These are phyloP conservation scores for Drosophila punjabiensis DNA, from an alignment of 1,140 invertebrate species.

Conservation along the genomic window DNA sequence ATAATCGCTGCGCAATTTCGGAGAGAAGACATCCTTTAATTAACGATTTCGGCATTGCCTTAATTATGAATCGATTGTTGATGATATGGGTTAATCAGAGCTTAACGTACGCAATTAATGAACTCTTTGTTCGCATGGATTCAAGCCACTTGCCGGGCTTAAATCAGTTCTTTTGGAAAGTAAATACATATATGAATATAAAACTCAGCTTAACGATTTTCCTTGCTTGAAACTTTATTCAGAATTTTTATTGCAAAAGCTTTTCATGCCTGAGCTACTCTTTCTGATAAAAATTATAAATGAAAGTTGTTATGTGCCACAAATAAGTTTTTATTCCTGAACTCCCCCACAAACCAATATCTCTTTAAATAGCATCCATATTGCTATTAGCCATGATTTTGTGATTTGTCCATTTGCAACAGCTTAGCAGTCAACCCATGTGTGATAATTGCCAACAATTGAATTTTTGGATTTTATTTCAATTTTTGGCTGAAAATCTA, in stretches of 20 bases:
- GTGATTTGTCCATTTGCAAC: background rate
- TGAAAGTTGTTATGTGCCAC: background rate
- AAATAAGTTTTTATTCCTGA: background rate
- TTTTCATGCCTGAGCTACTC: background rate
- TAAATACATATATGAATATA: background rate
- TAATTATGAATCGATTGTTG: slow-evolving; percentile 4
- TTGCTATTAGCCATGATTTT: background rate
- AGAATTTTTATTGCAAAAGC: background rate
- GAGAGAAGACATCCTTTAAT: background rate
- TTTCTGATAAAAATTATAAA: background rate
- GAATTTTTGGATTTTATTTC: background rate
- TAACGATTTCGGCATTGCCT: slow-evolving; percentile 1
- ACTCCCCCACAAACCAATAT: background rate
- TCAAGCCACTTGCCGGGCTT: background rate
- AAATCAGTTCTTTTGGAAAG: background rate
- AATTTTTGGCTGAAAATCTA: background rate
- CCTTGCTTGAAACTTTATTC: background rate
- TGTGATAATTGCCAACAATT: background rate
- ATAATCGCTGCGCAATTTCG: background rate
- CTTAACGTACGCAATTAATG: background rate
- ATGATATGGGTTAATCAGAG: slow-evolving; percentile 5
- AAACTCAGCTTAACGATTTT: background rate
- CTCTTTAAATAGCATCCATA: background rate
- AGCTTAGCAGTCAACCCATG: background rate
- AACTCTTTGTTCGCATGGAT: background rate